A percentile compares a stretch with the other conserved stretches of the same genome.
phyloP scores from a whole-genome alignment of 2,113 vertebrate species.

The Psammodynastes pulverulentus region DNA sequence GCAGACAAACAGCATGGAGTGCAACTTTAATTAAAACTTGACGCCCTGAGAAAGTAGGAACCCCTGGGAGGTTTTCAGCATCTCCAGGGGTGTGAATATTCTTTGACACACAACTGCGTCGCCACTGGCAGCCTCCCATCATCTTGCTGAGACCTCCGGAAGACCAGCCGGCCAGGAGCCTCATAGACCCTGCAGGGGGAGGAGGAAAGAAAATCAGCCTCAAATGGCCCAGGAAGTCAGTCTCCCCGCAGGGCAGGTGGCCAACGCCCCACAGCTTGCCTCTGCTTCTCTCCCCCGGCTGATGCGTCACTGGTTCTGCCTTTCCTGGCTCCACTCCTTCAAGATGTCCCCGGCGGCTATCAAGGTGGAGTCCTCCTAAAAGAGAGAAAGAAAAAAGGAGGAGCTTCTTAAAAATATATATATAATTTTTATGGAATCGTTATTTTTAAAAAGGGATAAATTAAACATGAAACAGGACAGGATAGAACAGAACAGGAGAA shows the following conservation, averaged over 20 bases:
- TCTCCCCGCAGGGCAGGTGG: neutral
- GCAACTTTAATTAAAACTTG: neutral
- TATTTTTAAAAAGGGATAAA: neutral
- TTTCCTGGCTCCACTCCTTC: slow-evolving; percentile 75
- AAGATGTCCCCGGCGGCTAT: slow-evolving; percentile 82
- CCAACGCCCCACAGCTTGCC: neutral
- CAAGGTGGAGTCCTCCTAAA: slow-evolving; percentile 86
- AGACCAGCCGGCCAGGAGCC: neutral
- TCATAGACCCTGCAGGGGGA: neutral
- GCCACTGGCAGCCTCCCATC: neutral
- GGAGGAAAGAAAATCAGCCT: neutral
- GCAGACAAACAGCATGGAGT: neutral
- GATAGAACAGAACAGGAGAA: neutral
- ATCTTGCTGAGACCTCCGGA: neutral
- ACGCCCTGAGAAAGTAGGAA: neutral
- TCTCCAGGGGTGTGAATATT: neutral
- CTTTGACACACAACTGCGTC: neutral
- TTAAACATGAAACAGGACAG: neutral
- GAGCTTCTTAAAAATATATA: neutral
- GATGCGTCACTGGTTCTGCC: neutral
- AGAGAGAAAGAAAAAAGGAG: neutral
- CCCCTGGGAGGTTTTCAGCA: neutral
- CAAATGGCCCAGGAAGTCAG: neutral
- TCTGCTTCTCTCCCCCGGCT: neutral
- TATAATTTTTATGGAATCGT: neutral